phyloP scores from a whole-genome alignment of 2,888 invertebrate genomes.

The Linnaemya tessellans region DNA sequence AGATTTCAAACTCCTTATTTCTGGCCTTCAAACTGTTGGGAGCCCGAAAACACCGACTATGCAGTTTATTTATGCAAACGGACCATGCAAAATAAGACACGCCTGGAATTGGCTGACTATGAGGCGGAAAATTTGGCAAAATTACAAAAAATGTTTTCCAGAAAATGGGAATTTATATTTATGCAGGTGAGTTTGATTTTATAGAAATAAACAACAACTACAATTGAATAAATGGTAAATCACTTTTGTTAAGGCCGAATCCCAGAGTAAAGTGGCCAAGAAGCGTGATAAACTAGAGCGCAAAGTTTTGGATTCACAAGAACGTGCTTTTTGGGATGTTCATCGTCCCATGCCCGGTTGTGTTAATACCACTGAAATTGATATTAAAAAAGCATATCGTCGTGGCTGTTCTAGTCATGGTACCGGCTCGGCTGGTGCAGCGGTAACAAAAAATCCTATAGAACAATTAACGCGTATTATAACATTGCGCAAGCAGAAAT shows the following conservation, averaged over 20 bases:
- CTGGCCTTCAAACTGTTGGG: slow-evolving; percentile 99
- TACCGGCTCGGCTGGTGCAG: slow-evolving; percentile 83
- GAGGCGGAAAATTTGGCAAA: slow-evolving; percentile 99
- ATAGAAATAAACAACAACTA: not conserved
- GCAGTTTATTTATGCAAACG: slow-evolving; percentile 99
- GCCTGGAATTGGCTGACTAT: slow-evolving; percentile 98
- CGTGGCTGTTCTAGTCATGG: slow-evolving; percentile 83
- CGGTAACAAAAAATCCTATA: slow-evolving; percentile 82
- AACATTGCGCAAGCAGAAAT: slow-evolving; percentile 88
- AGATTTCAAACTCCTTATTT: slow-evolving; percentile 99
- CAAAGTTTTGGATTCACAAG: slow-evolving; percentile 99
- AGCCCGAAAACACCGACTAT: slow-evolving; percentile 99
- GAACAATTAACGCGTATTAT: slow-evolving; percentile 87
- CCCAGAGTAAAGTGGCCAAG: slow-evolving; percentile 95
- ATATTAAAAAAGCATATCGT: slow-evolving; percentile 97
- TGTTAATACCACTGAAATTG: slow-evolving; percentile 99
- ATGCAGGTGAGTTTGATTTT: slow-evolving; percentile 90
- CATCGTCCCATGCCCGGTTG: slow-evolving; percentile 99
- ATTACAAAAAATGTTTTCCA: slow-evolving; percentile 98
- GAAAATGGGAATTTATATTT: slow-evolving; percentile 99
- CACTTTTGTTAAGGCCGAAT: slow-evolving; percentile 83
- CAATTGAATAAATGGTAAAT: too few species aligned
- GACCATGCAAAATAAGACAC: slow-evolving; percentile 99
- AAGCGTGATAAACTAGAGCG: slow-evolving; percentile 98
- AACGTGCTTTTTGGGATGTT: slow-evolving; percentile 99